Conservation (phyloP, 2,113 vertebrate species). For the Globicephala melas region DNA sequence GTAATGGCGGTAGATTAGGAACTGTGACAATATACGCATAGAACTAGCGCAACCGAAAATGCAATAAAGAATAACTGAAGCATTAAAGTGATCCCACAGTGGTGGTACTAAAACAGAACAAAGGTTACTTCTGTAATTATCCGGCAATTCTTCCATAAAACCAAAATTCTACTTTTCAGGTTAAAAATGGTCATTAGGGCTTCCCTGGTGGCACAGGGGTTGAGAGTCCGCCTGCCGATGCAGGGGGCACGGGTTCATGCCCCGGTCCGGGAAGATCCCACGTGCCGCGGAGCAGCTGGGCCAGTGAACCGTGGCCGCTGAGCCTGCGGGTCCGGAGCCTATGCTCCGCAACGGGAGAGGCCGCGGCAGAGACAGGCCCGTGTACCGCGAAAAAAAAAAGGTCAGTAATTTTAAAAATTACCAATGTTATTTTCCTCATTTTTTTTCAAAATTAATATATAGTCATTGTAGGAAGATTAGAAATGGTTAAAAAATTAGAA, state of each 20-base stretch:
- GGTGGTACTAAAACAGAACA: background rate
- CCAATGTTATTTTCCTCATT: background rate
- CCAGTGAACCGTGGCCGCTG: too few relatives aligned
- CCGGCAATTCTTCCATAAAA: background rate
- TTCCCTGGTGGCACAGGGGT: too few relatives aligned
- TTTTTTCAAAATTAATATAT: background rate
- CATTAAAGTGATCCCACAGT: background rate
- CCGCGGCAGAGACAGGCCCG: too few relatives aligned
- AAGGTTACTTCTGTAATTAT: background rate
- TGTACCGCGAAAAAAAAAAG: background rate
- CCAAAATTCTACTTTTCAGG: background rate
- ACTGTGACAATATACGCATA: background rate
- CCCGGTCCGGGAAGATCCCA: too few relatives aligned
- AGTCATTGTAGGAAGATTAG: background rate
- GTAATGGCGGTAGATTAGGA: background rate
- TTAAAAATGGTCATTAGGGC: background rate
- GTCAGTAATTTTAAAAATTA: background rate
- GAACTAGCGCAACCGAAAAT: background rate
- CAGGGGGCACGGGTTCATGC: too few relatives aligned
- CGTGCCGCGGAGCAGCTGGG: too few relatives aligned
- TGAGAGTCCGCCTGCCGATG: too few relatives aligned
- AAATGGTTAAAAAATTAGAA: background rate
- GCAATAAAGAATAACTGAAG: background rate
- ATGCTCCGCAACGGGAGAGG: too few relatives aligned
- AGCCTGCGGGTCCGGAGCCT: too few relatives aligned